Conservation (phyloP, 64 coral and sea anemone genomes). For the Montipora sp. region DNA sequence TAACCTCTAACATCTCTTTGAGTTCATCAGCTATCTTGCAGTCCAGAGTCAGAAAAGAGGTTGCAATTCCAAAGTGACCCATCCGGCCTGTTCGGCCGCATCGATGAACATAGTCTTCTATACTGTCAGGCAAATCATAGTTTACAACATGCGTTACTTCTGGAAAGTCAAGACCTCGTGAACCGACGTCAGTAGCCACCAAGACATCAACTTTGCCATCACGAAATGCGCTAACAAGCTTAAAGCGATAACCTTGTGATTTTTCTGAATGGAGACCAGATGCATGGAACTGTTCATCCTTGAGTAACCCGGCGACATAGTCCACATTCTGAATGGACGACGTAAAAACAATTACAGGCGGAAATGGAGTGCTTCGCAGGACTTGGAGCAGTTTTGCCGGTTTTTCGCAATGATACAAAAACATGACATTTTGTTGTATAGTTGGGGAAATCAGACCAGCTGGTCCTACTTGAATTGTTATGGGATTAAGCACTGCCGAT, state of each 20-base stretch:
- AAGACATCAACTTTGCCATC: slow-evolving; percentile 94
- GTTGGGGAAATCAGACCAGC: slow-evolving; percentile 81
- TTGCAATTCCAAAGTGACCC: slow-evolving; percentile 86
- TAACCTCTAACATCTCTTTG: slow-evolving; percentile 88
- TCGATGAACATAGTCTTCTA: slow-evolving; percentile 96
- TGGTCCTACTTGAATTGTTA: slow-evolving; percentile 93
- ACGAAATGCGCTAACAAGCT: slow-evolving; percentile 79
- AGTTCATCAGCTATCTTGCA: slow-evolving; percentile 96
- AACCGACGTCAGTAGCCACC: slow-evolving; percentile 92
- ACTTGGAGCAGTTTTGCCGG: slow-evolving; percentile 81
- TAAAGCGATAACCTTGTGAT: slow-evolving; percentile 92
- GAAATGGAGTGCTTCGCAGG: slow-evolving; percentile 78
- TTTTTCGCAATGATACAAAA: slow-evolving; percentile 93
- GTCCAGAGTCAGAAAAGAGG: slow-evolving; percentile 92
- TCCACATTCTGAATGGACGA: slow-evolving; percentile 98
- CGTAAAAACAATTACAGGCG: slow-evolving; percentile 94
- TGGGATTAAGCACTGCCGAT: slow-evolving; percentile 91
- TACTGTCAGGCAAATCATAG: slow-evolving; percentile 91
- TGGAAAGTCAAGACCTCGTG: slow-evolving; percentile 96
- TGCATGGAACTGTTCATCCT: slow-evolving; percentile 95
- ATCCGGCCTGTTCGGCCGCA: slow-evolving; percentile 97
- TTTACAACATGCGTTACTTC: slow-evolving; percentile 95
- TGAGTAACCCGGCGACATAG: slow-evolving; percentile 87
- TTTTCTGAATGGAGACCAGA: slow-evolving; percentile 98
- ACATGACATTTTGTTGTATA: slow-evolving; percentile 88